phyloP scores from a whole-genome alignment of 2,888 invertebrate species.

The Calameuta idolon region DNA sequence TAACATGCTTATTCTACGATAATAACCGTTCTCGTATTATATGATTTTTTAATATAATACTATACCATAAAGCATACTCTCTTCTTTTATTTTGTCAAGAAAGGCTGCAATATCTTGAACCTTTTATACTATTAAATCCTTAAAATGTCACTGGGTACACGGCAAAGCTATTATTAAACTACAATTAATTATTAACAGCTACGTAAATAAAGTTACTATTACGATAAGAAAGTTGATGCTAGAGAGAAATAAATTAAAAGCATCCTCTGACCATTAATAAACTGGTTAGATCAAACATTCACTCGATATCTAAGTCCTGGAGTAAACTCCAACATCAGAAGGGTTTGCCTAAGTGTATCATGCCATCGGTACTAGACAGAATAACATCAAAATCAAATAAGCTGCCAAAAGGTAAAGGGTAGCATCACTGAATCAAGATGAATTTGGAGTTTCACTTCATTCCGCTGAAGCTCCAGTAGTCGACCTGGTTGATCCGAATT shows the following conservation, averaged over 20 bases:
- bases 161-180: not conserved
- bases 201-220: not conserved
- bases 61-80: not conserved
- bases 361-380: not conserved
- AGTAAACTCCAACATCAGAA: not conserved
- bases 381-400: slow-evolving; percentile 5
- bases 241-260: not conserved
- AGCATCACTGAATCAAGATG: not conserved
- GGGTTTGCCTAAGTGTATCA: not conserved
- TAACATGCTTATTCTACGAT: not conserved
- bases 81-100: not conserved
- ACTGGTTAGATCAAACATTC: not conserved
- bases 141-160: not conserved
- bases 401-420: not conserved
- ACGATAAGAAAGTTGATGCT: not conserved
- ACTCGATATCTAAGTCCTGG: not conserved
- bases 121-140: too few species aligned
- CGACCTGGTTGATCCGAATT: not conserved
- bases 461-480: not conserved
- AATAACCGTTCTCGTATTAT: not conserved
- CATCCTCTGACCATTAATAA: not conserved
- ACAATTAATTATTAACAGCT: not conserved
- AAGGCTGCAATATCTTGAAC: not conserved
- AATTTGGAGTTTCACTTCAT: not conserved
- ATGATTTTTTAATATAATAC: not conserved